Evolutionary conservation across 2,888 invertebrate genomes (phyloP).

Genomic region (Acrocera orbiculus): DNA sequence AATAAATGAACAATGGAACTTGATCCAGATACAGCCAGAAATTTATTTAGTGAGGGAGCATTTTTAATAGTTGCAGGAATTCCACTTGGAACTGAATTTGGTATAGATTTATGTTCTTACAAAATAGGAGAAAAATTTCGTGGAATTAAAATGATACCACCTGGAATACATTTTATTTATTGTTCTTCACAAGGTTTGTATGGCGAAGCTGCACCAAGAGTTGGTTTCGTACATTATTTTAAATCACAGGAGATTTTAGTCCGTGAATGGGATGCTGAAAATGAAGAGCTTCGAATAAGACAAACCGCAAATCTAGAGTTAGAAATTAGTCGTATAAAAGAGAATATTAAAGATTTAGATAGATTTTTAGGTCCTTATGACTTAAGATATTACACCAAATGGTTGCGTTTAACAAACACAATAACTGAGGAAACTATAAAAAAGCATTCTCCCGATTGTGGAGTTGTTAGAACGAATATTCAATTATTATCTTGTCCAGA

Average conservation of each 20-base stretch:
- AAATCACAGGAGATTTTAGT: conserved; percentile 65
- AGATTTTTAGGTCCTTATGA: conserved; percentile 77
- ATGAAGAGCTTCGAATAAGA: conserved; percentile 47
- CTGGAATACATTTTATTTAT: conserved; percentile 86
- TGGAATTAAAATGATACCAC: conserved; percentile 97
- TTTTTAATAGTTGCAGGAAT: conserved; percentile 70
- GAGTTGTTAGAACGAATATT: conserved; percentile 61
- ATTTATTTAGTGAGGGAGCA: conserved; percentile 63
- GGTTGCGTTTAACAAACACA: conserved; percentile 49
- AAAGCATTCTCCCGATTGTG: conserved; percentile 49
- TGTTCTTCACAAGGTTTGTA: conserved; percentile 51
- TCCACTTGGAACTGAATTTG: conserved; percentile 84
- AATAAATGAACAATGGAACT: conserved; percentile 34
- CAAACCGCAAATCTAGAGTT: conserved; percentile 26
- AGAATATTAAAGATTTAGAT: conserved; percentile 24
- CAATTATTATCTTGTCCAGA: conserved; percentile 59
- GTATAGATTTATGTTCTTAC: conserved; percentile 82
- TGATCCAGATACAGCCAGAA: conserved; percentile 57
- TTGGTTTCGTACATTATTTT: conserved; percentile 78
- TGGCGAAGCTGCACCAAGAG: conserved; percentile 51
- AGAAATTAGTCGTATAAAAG: conserved; percentile 26
- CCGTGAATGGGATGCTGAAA: conserved; percentile 64
- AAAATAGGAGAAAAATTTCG: conserved; percentile 74
- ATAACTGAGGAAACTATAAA: conserved; percentile 47
- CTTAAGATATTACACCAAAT: conserved; percentile 69